phyloP scores from a whole-genome alignment of 53 echinoderm and acorn worm species.

The Temnopleurus reevesii region DNA sequence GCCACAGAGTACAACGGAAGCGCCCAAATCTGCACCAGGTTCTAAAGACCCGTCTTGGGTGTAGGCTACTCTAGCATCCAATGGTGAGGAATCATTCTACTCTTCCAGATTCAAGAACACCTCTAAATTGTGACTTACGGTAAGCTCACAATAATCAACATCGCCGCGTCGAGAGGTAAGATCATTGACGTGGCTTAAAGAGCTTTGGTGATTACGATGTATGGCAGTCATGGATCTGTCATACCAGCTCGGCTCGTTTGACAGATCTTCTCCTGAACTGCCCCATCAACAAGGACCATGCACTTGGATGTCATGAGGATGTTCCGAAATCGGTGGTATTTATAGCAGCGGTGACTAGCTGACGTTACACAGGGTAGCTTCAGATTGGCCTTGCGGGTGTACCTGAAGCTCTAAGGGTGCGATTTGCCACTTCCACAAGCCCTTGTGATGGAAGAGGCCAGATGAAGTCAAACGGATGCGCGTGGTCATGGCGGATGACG shows the following conservation, averaged over 20 bases:
- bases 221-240: too few species aligned
- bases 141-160: not conserved
- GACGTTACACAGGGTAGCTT: too few species aligned
- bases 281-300: not conserved
- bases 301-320: not conserved
- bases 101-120: constrained; percentile 37
- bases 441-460: not conserved
- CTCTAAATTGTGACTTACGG: not conserved
- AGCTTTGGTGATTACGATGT: too few species aligned
- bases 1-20: constrained; percentile 52
- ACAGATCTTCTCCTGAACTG: not conserved
- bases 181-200: too few species aligned
- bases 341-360: too few species aligned
- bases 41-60: constrained; percentile 56
- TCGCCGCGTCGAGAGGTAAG: constrained; percentile 13
- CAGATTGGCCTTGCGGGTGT: not conserved
- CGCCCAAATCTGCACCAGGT: constrained; percentile 39
- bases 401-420: not conserved
- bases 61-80: constrained; percentile 10
- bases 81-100: not conserved
- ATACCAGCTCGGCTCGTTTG: too few species aligned
- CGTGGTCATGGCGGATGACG: not conserved
- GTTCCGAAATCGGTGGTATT: not conserved
- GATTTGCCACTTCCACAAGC: not conserved
- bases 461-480: not conserved